Evolutionary conservation across 2,888 invertebrate genomes (phyloP).

Genomic region (Eupithecia centaureata): DNA sequence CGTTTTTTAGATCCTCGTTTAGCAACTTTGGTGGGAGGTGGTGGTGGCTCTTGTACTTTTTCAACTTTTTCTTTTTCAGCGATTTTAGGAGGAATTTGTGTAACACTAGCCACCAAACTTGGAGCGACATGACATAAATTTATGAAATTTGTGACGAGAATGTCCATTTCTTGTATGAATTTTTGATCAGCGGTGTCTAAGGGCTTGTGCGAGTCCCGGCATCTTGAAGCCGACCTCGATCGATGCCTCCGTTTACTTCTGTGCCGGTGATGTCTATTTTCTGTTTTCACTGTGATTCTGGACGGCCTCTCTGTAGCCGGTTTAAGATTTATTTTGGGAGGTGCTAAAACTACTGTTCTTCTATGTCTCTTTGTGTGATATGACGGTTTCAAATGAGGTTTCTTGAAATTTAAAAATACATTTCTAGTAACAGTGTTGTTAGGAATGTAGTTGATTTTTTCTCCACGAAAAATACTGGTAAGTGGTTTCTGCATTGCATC

Average conservation of each 20-base stretch:
- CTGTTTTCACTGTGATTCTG: conserved; percentile 74
- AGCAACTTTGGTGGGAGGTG: conserved; percentile 68
- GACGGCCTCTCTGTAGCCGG: conserved; percentile 74
- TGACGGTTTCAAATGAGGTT: conserved; percentile 71
- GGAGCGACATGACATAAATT: conserved; percentile 79
- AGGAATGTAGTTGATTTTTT: conserved; percentile 76
- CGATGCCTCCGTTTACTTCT: conserved; percentile 77
- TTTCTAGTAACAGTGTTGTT: conserved; percentile 75
- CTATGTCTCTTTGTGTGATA: conserved; percentile 83
- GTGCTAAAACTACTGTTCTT: conserved; percentile 79
- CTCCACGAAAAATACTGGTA: conserved; percentile 74
- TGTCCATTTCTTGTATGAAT: conserved; percentile 78
- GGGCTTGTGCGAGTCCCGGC: conserved; percentile 84
- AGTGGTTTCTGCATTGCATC: conserved; percentile 65
- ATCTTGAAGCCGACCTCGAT: conserved; percentile 76
- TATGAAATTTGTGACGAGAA: conserved; percentile 72
- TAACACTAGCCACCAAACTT: conserved; percentile 64
- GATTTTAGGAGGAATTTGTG: conserved; percentile 61
- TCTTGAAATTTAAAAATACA: conserved; percentile 78
- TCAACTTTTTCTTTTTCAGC: conserved; percentile 85
- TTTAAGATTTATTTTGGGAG: conserved; percentile 77
- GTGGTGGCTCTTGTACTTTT: conserved; percentile 77
- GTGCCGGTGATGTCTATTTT: conserved; percentile 77
- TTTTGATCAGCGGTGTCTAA: conserved; percentile 84
- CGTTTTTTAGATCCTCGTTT: conserved; percentile 88